phyloP scores from a whole-genome alignment of 1,140 invertebrate species.

The Heliconius hewitsoni region DNA sequence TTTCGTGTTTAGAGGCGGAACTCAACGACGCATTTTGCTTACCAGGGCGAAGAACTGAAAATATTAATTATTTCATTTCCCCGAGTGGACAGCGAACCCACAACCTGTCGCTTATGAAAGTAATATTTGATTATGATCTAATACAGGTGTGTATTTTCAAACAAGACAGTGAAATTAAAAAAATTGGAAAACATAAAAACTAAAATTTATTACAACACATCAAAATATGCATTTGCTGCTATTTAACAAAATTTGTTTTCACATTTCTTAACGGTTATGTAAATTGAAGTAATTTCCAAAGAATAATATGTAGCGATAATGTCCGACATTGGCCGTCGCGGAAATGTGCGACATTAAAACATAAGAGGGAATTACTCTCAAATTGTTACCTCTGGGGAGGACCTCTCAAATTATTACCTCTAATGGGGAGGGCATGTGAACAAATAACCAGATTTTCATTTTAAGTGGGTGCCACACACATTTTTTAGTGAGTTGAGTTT shows the following conservation, averaged over 20 bases:
- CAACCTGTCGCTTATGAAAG: too few species aligned
- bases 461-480: not conserved
- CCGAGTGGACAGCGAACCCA: too few species aligned
- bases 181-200: too few species aligned
- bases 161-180: too few species aligned
- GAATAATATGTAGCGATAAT: not conserved
- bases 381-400: conserved; percentile 14
- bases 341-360: conserved; percentile 2
- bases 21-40: too few species aligned
- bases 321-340: not conserved
- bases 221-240: not conserved
- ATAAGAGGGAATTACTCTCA: not conserved
- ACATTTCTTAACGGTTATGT: not conserved
- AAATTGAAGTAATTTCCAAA: conserved; percentile 4
- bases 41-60: too few species aligned
- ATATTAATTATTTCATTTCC: too few species aligned
- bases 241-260: not conserved
- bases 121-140: too few species aligned
- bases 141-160: too few species aligned
- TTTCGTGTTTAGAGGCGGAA: too few species aligned
- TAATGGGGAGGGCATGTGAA: not conserved
- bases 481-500: not conserved
- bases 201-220: too few species aligned
- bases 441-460: conserved; percentile 6
- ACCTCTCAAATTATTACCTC: conserved; percentile 4